Evolutionary conservation across 1,140 invertebrate species (phyloP).

Genomic region (Drosophila leontia): DNA sequence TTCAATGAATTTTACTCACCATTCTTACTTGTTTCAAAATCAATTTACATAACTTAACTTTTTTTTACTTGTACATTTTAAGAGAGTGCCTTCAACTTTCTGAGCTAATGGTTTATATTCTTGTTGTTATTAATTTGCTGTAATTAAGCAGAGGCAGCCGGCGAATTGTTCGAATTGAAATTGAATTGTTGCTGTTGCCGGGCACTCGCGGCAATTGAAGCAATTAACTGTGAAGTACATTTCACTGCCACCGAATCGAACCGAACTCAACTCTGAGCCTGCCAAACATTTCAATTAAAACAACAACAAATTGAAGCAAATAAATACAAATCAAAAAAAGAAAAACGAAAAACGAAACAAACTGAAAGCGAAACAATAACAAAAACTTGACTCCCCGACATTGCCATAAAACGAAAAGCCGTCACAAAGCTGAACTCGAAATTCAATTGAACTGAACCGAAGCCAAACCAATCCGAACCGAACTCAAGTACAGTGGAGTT

Average conservation of each 20-base stretch:
- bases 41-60: slow-evolving; percentile 39
- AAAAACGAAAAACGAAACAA: slow-evolving; percentile 9
- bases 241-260: slow-evolving; percentile 53
- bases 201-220: slow-evolving; percentile 64
- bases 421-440: slow-evolving; percentile 57
- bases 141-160: slow-evolving; percentile 40
- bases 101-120: slow-evolving; percentile 11
- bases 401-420: slow-evolving; percentile 51
- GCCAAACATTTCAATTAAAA: slow-evolving; percentile 81
- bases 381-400: slow-evolving; percentile 41
- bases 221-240: slow-evolving; percentile 82
- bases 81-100: slow-evolving; percentile 51
- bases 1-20: slow-evolving; percentile 21
- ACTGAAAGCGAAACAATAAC: slow-evolving; percentile 19
- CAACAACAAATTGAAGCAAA: slow-evolving; percentile 11
- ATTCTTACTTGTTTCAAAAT: neutral
- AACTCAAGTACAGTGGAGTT: slow-evolving; percentile 15
- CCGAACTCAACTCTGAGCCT: slow-evolving; percentile 19
- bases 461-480: slow-evolving; percentile 12
- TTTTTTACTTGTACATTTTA: slow-evolving; percentile 7
- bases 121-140: slow-evolving; percentile 40
- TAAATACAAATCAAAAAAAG: slow-evolving; percentile 4
- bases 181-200: slow-evolving; percentile 59
- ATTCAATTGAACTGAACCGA: slow-evolving; percentile 58
- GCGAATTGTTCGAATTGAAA: slow-evolving; percentile 69